Evolutionary conservation across 1,140 invertebrate species (phyloP), one percentile per base, ranked within the genome.

Genomic region (Batillaria attramentaria): DNA sequence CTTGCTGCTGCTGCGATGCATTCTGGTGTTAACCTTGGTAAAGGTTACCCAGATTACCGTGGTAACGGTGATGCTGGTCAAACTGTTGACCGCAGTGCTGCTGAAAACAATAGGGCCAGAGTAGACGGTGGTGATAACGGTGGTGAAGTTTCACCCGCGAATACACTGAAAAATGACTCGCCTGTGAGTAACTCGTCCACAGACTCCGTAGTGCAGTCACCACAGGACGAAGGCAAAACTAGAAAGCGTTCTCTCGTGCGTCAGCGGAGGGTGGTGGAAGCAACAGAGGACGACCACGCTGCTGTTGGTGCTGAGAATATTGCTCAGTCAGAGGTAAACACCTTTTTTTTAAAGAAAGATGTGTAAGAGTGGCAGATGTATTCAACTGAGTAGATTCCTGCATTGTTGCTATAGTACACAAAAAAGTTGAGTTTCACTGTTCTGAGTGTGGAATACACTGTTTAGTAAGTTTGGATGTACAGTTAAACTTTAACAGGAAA

Each of bases 171-270:
- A 41, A 69, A 69, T 41, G 20, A 24, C 41, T 69, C 66, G 6
- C 66, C 78, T 13, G 24, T 35, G 20, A 39, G 13, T 41, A 16
- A 31, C 5, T 39, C 66, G n/a, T 69, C 43, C 4, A 37, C 13
- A 0, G 72, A 69, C 2, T 69, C 73, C n/a, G 73, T 57, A 46
- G 37, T 66, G 18, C 66, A 31, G 50, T 24, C 28, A 42, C 4
- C 72, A 62, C n/a, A n/a, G n/a, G n/a, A n/a, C n/a, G n/a, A n/a
- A n/a, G n/a, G 8, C 1, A 4, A 74, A 66, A 54, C 2, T 69
- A 35, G 60, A 66, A 3, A 37, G 35, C n/a, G 74, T 35, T 65
- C 77, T 62, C 31, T 79, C 6, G 8, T 72, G 37, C 70, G 69
- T 31, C 77, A 72, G 57, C n/a, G 37, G 8, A 16, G 16, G 13